Conservation (phyloP, 2,113 vertebrate species). For the Aptenodytes patagonicus region DNA sequence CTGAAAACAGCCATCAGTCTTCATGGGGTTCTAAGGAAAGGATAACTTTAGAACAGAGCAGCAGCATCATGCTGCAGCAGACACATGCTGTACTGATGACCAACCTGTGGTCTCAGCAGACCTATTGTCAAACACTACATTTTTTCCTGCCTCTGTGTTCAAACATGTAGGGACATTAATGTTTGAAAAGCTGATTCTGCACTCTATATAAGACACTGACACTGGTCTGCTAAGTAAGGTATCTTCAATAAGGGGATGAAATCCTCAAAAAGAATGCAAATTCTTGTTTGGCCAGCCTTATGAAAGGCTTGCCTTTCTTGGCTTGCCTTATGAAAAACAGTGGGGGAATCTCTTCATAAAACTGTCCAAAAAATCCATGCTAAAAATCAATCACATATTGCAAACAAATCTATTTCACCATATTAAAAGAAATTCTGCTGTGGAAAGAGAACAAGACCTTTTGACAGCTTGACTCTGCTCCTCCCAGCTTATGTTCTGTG, state of each 20-base stretch:
- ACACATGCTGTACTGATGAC: not conserved
- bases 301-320: not conserved
- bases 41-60: not conserved
- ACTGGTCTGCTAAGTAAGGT: not conserved
- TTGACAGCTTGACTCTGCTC: not conserved
- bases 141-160: not conserved
- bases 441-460: not conserved
- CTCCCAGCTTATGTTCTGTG: not conserved
- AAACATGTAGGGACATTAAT: not conserved
- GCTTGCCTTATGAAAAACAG: not conserved
- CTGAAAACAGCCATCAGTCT: not conserved
- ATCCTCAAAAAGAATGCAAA: not conserved
- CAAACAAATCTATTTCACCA: not conserved
- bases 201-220: not conserved
- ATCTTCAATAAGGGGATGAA: not conserved
- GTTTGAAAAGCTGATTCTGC: not conserved
- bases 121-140: not conserved
- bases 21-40: not conserved
- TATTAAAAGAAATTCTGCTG: not conserved
- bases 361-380: not conserved
- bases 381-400: not conserved
- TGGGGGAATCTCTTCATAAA: not conserved
- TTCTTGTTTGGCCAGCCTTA: not conserved
- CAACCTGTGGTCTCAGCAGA: not conserved
- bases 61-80: not conserved